Conservation (phyloP, 1,140 invertebrate genomes). For the Aphis gossypii region DNA sequence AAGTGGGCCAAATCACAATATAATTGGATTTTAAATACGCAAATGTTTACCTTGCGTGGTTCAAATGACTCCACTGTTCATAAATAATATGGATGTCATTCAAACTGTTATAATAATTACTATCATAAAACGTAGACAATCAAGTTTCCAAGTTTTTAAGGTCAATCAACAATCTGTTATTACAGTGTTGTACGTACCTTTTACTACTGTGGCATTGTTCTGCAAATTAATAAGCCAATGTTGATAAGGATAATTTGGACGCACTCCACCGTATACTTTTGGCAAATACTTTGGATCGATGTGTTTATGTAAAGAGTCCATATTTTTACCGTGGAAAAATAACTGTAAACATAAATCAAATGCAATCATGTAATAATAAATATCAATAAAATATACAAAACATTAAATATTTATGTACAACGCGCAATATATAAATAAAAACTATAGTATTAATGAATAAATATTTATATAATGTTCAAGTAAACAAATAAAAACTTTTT, state of each 20-base stretch:
- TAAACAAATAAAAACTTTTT: background rate
- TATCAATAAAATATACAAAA: background rate
- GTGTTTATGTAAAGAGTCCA: slow-evolving; percentile 78
- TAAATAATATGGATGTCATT: background rate
- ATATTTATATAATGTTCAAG: background rate
- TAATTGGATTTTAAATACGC: no score
- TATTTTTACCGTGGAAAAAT: slow-evolving; percentile 78
- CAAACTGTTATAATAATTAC: background rate
- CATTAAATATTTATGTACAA: background rate
- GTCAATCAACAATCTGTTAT: background rate
- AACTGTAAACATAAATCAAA: slow-evolving; percentile 61
- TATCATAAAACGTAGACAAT: background rate
- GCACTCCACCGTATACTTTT: slow-evolving; percentile 74
- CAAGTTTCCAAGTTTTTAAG: background rate
- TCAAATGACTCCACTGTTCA: background rate
- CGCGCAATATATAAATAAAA: background rate
- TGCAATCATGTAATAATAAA: background rate
- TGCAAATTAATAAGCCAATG: slow-evolving; percentile 75
- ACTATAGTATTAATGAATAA: background rate
- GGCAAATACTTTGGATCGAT: slow-evolving; percentile 75
- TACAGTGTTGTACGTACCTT: slow-evolving; percentile 63
- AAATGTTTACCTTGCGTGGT: no score
- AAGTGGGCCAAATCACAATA: no score
- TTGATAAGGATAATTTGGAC: slow-evolving; percentile 75
- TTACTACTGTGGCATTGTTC: slow-evolving; percentile 69